These are phyloP conservation scores for Pseudochirops cupreus DNA, from an alignment of 2,797 vertebrate species.

Conservation along the genomic window DNA sequence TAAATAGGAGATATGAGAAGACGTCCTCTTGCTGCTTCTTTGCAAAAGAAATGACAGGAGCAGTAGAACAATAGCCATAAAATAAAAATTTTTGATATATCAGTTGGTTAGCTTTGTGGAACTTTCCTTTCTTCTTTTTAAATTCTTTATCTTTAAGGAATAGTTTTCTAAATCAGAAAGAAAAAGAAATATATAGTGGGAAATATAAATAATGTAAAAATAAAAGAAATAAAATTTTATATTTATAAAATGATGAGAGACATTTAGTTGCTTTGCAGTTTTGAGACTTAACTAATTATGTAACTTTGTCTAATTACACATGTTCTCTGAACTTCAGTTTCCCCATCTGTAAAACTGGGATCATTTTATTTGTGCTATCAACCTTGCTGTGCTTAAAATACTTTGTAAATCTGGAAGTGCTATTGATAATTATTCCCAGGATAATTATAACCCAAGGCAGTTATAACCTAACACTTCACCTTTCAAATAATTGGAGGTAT, in stretches of 20 bases:
- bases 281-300: neutral
- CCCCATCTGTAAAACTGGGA: neutral
- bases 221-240: neutral
- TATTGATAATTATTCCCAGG: neutral
- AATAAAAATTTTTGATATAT: neutral
- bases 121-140: no score
- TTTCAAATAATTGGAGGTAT: neutral
- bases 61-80: neutral
- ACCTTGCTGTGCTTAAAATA: neutral
- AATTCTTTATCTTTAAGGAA: neutral
- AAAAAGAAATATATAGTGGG: neutral
- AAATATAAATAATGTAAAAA: neutral
- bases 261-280: neutral
- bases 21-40: neutral
- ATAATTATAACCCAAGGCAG: neutral
- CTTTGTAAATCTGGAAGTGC: neutral
- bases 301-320: neutral
- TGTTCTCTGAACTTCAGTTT: slow-evolving; percentile 45
- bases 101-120: neutral
- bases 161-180: neutral
- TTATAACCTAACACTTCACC: neutral
- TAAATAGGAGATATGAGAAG: neutral
- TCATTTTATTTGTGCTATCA: neutral
- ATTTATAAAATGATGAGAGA: neutral
- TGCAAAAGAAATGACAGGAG: neutral